These are phyloP conservation scores for Silurus meridionalis DNA, from an alignment of 2,113 vertebrate genomes.

Conservation along the genomic window DNA sequence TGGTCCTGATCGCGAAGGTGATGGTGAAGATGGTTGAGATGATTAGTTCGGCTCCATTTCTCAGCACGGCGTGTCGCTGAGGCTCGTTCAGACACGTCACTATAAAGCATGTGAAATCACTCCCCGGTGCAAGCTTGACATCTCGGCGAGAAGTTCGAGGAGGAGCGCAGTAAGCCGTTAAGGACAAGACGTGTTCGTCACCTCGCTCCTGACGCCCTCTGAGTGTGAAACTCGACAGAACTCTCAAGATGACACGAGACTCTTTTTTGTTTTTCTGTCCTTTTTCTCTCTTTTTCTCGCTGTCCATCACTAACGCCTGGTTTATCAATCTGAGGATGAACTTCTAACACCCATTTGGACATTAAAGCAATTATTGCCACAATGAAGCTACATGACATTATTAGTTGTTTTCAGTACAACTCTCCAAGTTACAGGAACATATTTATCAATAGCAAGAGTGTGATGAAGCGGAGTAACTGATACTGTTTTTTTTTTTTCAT, in stretches of 20 bases:
- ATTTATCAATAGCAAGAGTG: not conserved
- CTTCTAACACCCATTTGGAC: not conserved
- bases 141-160: conserved; percentile 24
- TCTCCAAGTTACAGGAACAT: not conserved
- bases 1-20: not conserved
- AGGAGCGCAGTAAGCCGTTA: conserved; percentile 26
- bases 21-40: not conserved
- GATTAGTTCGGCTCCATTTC: conserved; percentile 9
- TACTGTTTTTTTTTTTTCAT: not conserved
- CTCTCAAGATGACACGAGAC: conserved; percentile 29
- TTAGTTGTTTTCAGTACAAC: not conserved
- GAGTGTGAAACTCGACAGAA: conserved; percentile 28
- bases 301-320: not conserved
- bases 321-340: not conserved
- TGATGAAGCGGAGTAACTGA: not conserved
- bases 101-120: conserved; percentile 45
- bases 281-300: not conserved
- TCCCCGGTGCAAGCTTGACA: conserved; percentile 15
- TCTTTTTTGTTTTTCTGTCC: not conserved
- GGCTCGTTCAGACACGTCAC: conserved; percentile 15
- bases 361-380: not conserved
- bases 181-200: conserved; percentile 37
- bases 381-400: not conserved
- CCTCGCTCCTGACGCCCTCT: conserved; percentile 17
- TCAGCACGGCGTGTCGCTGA: not conserved